These are phyloP conservation scores for Eumaeus atala DNA, from an alignment of 1,140 invertebrate species.

Conservation along the genomic window DNA sequence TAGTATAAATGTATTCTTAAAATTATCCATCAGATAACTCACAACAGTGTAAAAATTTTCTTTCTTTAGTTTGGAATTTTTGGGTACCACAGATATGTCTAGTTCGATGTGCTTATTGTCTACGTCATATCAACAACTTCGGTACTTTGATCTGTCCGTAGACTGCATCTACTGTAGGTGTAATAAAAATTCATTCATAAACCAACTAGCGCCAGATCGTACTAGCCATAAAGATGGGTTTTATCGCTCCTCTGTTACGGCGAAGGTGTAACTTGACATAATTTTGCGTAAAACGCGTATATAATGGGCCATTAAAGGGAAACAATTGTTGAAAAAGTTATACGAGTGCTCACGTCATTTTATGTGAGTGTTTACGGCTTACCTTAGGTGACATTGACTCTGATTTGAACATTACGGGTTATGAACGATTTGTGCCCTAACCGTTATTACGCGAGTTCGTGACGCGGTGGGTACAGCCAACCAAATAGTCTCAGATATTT, in stretches of 20 bases:
- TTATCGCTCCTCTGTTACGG: constrained; percentile 61
- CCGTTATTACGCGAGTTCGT: not conserved
- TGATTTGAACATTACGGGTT: constrained; percentile 67
- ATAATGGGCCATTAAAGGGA: constrained; percentile 71
- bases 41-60: too few relatives aligned
- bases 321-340: constrained; percentile 74
- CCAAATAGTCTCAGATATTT: too few relatives aligned
- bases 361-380: constrained; percentile 67
- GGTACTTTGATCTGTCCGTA: constrained; percentile 9
- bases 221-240: constrained; percentile 66
- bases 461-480: too few relatives aligned
- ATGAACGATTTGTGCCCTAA: constrained; percentile 35
- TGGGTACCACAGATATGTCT: too few relatives aligned
- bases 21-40: too few relatives aligned
- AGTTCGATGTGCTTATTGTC: constrained; percentile 10
- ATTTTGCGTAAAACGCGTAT: constrained; percentile 70
- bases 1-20: too few relatives aligned
- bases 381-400: constrained; percentile 70
- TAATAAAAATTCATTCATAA: constrained; percentile 70
- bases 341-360: constrained; percentile 66
- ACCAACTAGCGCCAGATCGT: constrained; percentile 48
- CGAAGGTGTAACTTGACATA: constrained; percentile 70
- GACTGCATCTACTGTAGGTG: constrained; percentile 52
- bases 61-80: too few relatives aligned
- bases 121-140: constrained; percentile 24